These are phyloP conservation scores for Trachurus trachurus DNA, from an alignment of 2,797 vertebrate genomes.

Conservation along the genomic window DNA sequence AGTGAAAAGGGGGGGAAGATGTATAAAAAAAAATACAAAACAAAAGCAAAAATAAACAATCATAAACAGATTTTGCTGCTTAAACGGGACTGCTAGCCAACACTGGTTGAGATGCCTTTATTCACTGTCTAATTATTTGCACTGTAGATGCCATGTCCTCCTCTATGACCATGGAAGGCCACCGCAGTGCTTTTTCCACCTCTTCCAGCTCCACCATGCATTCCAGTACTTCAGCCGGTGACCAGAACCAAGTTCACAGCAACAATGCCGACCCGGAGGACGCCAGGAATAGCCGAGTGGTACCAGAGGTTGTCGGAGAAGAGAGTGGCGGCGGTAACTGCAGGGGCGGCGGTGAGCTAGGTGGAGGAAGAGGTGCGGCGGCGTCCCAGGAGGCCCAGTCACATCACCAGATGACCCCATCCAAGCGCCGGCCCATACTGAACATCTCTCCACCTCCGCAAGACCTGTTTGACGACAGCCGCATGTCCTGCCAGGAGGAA, in stretches of 20 bases:
- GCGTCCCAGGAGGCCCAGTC: slow-evolving; percentile 76
- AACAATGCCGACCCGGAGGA: slow-evolving; percentile 91
- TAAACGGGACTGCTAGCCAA: slow-evolving; percentile 95
- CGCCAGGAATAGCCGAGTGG: slow-evolving; percentile 81
- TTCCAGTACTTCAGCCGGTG: slow-evolving; percentile 92
- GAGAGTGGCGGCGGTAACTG: slow-evolving; percentile 77
- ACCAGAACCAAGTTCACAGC: slow-evolving; percentile 91
- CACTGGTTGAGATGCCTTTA: slow-evolving; percentile 87
- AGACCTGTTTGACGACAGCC: slow-evolving; percentile 97
- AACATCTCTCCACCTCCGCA: slow-evolving; percentile 99
- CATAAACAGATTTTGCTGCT: slow-evolving; percentile 87
- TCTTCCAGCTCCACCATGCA: slow-evolving; percentile 95
- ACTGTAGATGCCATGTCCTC: slow-evolving; percentile 99
- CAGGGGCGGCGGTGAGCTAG: slow-evolving; percentile 63
- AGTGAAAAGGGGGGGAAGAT: slow-evolving; percentile 66
- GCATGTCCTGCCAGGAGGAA: slow-evolving; percentile 98
- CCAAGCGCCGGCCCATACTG: slow-evolving; percentile 94
- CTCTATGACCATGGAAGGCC: slow-evolving; percentile 98
- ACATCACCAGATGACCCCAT: slow-evolving; percentile 93
- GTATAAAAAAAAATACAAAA: slow-evolving; percentile 15
- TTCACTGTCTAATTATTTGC: slow-evolving; percentile 95
- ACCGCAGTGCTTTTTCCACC: slow-evolving; percentile 98
- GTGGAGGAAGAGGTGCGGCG: slow-evolving; percentile 70
- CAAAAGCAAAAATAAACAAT: slow-evolving; percentile 73
- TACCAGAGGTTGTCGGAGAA: slow-evolving; percentile 83